Evolutionary conservation across 1,140 invertebrate genomes (phyloP).

Genomic region (Cydia pomonella): DNA sequence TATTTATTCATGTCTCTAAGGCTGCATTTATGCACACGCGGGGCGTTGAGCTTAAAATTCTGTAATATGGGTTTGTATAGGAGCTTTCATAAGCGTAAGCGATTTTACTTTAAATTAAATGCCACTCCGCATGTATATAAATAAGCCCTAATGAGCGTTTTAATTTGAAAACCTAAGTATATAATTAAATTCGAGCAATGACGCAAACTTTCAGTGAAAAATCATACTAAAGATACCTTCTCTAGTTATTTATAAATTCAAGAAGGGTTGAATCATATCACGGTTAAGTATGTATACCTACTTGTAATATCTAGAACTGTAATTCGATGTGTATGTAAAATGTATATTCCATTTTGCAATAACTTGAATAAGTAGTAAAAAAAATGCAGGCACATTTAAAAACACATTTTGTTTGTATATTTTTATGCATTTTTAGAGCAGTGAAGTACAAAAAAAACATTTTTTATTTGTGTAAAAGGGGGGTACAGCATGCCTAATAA

Average conservation of each 20-base stretch:
- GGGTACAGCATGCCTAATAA: not conserved
- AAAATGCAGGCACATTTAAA: constrained; percentile 22
- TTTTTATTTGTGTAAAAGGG: not conserved
- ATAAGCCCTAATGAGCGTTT: not conserved
- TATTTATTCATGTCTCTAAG: not conserved
- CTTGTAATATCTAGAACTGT: constrained; percentile 50
- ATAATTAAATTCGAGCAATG: not conserved
- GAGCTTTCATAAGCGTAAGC: no score
- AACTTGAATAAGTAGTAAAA: constrained; percentile 39
- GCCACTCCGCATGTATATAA: not conserved
- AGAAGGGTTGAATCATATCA: constrained; percentile 73
- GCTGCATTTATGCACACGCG: not conserved
- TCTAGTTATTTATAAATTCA: constrained; percentile 34
- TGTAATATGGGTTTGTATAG: no score
- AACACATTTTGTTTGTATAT: constrained; percentile 17
- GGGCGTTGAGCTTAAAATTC: not conserved
- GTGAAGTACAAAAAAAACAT: constrained; percentile 9
- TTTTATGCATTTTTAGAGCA: constrained; percentile 17
- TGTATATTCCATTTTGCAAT: constrained; percentile 44
- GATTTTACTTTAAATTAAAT: not conserved
- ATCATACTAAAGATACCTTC: constrained; percentile 4
- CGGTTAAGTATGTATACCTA: constrained; percentile 66
- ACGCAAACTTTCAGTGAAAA: not conserved
- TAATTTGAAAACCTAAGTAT: not conserved
- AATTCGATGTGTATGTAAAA: constrained; percentile 37